Evolutionary conservation across 2,113 vertebrate species (phyloP), one percentile per base, ranked within the genome.

Genomic region (Phyllostomus discolor): DNA sequence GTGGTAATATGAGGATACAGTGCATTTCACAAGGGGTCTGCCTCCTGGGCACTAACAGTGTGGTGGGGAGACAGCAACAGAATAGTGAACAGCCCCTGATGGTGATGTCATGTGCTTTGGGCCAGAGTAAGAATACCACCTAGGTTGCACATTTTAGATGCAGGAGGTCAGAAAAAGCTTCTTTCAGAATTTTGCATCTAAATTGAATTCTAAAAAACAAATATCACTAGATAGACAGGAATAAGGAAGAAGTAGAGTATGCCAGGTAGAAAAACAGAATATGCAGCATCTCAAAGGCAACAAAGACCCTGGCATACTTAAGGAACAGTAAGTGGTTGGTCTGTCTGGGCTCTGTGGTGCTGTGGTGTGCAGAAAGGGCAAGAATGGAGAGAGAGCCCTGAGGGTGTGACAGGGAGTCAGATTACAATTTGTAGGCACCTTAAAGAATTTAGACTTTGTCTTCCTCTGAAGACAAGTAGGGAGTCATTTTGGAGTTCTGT

Each of bases 31-130:
- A 64, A 76, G 31, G 20, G 3, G 7, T 66, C 38, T 88, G 8
- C 35, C 28, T 31, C 24, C 14, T 28, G 10, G 1, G 1, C 4
- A 4, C 11, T 54, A 33, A 15, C 4, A 31, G 64, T 43, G 14
- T 66, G 2, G 3, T 62, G 43, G 11, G 19, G 41, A 12, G 5
- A 26, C 4, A 0, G 14, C 19, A 2, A 50, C 10, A 73, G 1
- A 10, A 75, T 10, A 82, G 50, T 15, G 52, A 72, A 85, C 19
- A 90, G 64, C 15, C 15, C 15, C 26, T 35, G 43, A 52, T 24
- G 48, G 50, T 16, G 7, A 48, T 75, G 7, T 28, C 62, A 0
- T 57, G 16, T 54, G 17, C 2, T 38, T 14, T 64, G 16, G 54
- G 22, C 1, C 46, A 88, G 70, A 31, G 28, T 10, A 54, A 4